Base-by-base conservation (phyloP, 2,113 vertebrate genomes). In the Mystacornis crossleyi region DNA sequence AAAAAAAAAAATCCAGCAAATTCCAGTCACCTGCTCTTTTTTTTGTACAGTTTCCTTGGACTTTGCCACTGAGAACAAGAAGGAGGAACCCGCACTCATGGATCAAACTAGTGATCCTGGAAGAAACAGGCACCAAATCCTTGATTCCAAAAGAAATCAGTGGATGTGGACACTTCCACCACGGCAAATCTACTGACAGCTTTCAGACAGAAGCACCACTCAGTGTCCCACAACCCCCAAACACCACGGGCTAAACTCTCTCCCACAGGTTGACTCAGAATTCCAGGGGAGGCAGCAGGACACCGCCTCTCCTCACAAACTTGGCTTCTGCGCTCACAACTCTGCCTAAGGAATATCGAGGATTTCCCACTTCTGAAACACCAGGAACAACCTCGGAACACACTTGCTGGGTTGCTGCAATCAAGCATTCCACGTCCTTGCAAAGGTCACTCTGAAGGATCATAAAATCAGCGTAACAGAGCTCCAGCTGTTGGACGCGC, bases 361-460 rank as follows among this genome's bases (percentile, higher is more conserved):
- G 51, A 23, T 13, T 81, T 61, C 57, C 74, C 53, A 8, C 8
- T 29, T 28, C 53, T 42, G 48, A 71, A 62, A 62, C 25, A n/a
- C 36, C 82, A 34, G 64, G 15, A 54, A 36, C 47, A 53, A 20
- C 6, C 51, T 38, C 51, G 28, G 77, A 25, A 45, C 70, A 38
- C 67, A 1, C 31, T n/a, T 2, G 11, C 40, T 4, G 45, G 50
- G 20, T 4, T 28, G 61, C 79, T 73, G 69, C 60, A 36, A 21
- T 0, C 43, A 3, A 11, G 23, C 6, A 1, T 8, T 40, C 29
- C 47, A 10, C 0, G 0, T 28, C 86, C 91, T 69, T 8, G n/a
- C 72, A 58, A 57, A 74, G 69, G 47, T 81, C 79, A 25, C 53
- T 38, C 18, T 4, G 48, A 38, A 80, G 34, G 29, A 62, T 4